A percentile compares a stretch with the other conserved stretches of the same genome.
Conservation (phyloP, 2,113 vertebrate species). For the Sturnira hondurensis region DNA sequence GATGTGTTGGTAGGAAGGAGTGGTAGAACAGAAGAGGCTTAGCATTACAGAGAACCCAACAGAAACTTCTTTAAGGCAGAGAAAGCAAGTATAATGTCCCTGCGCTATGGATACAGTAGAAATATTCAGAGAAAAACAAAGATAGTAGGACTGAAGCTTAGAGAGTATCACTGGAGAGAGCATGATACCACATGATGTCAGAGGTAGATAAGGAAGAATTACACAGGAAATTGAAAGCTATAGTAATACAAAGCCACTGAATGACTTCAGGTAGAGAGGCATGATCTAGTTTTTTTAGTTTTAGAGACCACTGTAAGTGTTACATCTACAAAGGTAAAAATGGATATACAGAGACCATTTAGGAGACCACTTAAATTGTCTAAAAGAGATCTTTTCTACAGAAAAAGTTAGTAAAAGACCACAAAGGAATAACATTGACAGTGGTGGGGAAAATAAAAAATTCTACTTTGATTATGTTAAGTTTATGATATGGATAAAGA, state of each 20-base stretch:
- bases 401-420: not conserved
- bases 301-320: not conserved
- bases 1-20: not conserved
- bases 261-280: not conserved
- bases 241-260: not conserved
- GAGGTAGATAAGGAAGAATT: not conserved
- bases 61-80: not conserved
- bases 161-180: not conserved
- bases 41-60: not conserved
- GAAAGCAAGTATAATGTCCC: not conserved
- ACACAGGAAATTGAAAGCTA: not conserved
- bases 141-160: not conserved
- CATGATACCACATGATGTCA: not conserved
- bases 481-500: not conserved
- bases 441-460: not conserved
- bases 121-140: not conserved
- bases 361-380: not conserved
- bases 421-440: not conserved
- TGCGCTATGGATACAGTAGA: not conserved
- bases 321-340: conserved; percentile 7
- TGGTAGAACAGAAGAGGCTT: not conserved
- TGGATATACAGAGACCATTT: not conserved
- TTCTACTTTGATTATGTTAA: not conserved
- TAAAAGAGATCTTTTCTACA: not conserved
- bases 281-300: not conserved